Conservation (phyloP, 2,797 vertebrate genomes). For the Malacoraja senta region DNA sequence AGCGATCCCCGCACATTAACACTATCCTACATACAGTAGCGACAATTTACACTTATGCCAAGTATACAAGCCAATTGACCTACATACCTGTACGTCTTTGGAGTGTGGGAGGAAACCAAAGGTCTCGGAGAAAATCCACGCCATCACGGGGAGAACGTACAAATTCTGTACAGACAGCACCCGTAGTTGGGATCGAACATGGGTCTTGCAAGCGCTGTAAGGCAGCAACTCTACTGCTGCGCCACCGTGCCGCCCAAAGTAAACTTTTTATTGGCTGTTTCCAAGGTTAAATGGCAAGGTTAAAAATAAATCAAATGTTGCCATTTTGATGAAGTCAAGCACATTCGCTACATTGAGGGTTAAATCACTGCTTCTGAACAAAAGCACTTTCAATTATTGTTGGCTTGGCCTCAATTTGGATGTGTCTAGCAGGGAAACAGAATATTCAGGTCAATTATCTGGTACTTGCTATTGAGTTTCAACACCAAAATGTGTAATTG, state of each 20-base stretch:
- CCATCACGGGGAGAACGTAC: too few species aligned
- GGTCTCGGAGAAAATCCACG: too few species aligned
- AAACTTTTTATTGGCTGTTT: conserved; percentile 40
- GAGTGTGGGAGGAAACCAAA: too few species aligned
- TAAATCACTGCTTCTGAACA: conserved; percentile 40
- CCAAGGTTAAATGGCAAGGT: conserved; percentile 47
- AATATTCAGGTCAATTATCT: neutral
- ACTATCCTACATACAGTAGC: too few species aligned
- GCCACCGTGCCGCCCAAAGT: neutral
- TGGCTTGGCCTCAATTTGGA: conserved; percentile 43
- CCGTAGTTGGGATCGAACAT: too few species aligned
- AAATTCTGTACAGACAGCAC: too few species aligned
- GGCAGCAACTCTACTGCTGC: too few species aligned
- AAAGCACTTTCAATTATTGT: conserved; percentile 41
- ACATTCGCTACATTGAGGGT: conserved; percentile 42
- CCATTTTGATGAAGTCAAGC: conserved; percentile 43
- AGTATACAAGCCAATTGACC: too few species aligned
- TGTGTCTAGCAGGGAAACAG: conserved; percentile 31
- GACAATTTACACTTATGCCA: too few species aligned
- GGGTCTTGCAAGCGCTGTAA: too few species aligned
- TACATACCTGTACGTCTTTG: too few species aligned
- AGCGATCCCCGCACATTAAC: too few species aligned
- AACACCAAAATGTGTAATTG: neutral
- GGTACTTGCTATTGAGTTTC: neutral
- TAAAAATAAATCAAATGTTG: conserved; percentile 46